phyloP scores from a whole-genome alignment of 2,888 invertebrate species.

The Lasioglossum vierecki region DNA sequence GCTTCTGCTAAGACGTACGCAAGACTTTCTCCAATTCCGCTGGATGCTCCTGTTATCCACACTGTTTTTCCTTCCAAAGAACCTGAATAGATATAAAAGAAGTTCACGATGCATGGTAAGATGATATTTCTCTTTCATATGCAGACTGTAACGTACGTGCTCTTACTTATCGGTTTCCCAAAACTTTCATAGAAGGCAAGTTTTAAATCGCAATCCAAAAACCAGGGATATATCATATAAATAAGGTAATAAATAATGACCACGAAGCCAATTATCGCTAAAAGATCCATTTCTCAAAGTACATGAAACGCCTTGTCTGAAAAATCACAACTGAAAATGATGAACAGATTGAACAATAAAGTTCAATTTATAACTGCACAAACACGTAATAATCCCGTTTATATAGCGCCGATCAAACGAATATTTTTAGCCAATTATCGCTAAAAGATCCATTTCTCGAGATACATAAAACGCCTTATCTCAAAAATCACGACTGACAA shows the following conservation, averaged over 20 bases:
- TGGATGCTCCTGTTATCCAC: constrained; percentile 94
- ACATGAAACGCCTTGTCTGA: not conserved
- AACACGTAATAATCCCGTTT: too few relatives aligned
- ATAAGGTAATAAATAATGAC: constrained; percentile 84
- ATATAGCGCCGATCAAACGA: too few relatives aligned
- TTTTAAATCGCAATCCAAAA: constrained; percentile 87
- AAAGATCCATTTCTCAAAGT: constrained; percentile 54
- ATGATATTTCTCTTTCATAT: not conserved
- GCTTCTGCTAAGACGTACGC: constrained; percentile 88
- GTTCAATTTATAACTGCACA: too few relatives aligned
- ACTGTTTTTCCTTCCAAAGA: constrained; percentile 89
- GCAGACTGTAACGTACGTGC: constrained; percentile 43
- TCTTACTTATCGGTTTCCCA: constrained; percentile 87
- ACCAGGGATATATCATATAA: constrained; percentile 85
- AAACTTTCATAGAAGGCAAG: constrained; percentile 87
- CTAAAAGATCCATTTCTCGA: constrained; percentile 62
- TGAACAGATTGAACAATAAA: not conserved
- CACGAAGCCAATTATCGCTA: constrained; percentile 73
- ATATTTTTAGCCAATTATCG: constrained; percentile 66
- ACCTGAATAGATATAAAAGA: constrained; percentile 78
- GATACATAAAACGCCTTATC: not conserved
- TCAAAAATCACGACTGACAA: not conserved
- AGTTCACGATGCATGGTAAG: not conserved
- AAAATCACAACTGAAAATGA: not conserved
- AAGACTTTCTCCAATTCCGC: constrained; percentile 91